Base-by-base conservation (phyloP, 2,113 vertebrate genomes). In the Osmerus mordax region DNA sequence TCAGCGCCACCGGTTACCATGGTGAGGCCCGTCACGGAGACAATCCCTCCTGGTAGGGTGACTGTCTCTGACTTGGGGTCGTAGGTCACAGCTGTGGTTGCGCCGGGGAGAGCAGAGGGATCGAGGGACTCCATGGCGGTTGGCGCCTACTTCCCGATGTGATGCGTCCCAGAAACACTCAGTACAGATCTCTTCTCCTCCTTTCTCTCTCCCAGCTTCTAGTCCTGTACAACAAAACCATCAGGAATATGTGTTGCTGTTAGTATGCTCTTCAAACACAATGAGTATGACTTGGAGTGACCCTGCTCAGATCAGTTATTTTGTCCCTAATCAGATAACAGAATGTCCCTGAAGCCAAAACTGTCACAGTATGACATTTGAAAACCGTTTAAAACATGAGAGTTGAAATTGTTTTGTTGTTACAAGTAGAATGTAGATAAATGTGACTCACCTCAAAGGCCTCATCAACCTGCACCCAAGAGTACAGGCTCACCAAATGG, bases 1-100 rank as follows among this genome's bases (percentile, higher is more conserved):
- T 93, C 92, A 0, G 82, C 65, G 1, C 92, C 92, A 1, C 92
- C 92, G 0, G 91, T 93, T 67, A 93, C 77, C 77, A 93, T 78
- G 0, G 91, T 87, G 76, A 93, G 3, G 16, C 91, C 91, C 1
- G 90, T 84, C 67, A 92, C 87, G 0, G 92, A 93, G 51, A 91
- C 91, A 0, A 93, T 18, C 3, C 91, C 90, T 23, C 58, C 80
- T 0, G 89, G 89, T 68, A 93, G 67, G 19, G 71, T 87, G 59
- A 93, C 88, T 0, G 81, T 84, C 67, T 93, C 86, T 5, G 89
- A 83, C 47, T 85, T 89, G 5, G 81, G 73, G 70, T 91, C 64
- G 67, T 86, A 93, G 65, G 79, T 87, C 51, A 92, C 91, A 2
- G 80, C 21, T 12, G 89, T 63, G 3, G 60, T 62, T 1, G 29